Evolutionary conservation across 2,113 vertebrate genomes (phyloP), one percentile per base, ranked within the genome.

Genomic region (Elachura formosa): DNA sequence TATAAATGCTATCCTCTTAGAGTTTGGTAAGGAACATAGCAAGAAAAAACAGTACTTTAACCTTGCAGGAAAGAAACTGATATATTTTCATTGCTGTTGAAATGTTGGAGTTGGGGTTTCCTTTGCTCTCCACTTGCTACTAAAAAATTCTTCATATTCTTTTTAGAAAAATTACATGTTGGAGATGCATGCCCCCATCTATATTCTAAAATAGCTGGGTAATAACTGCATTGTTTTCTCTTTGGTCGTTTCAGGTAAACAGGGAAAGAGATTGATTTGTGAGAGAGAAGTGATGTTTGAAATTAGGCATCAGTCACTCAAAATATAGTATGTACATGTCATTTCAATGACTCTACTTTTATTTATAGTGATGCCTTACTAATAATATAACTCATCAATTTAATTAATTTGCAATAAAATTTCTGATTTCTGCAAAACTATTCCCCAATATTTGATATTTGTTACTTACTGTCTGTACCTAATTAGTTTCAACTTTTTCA

Each of bases 1-100:
- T 77, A 4, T 49, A 49, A 52, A 17, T 48, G 33, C 25, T 48
- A 5, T 20, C 33, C 16, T 51, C 4, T 68, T 56, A 77, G 31
- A 63, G 14, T 19, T 36, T 71, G 6, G 13, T 84, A 25, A 69
- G 72, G 36, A 11, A 84, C 41, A 33, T 31, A 67, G 33, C 24
- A 54, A 92, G 46, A 41, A 19, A 74, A 88, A 40, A 11, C 4
- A 2, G 1, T 36, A 29, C 5, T 61, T 75, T 38, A 46, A 22
- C 26, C 49, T 1, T 56, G 11, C 5, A 23, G 22, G 9, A 8
- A 10, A 9, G 21, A 31, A 10, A 0, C 0, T 9, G 14, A 11
- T 6, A 9, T 4, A 58, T 34, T 91, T 83, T 58, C 11, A 72
- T 9, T 76, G 49, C 24, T 45, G 12, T 41, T 79, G 64, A 86